These are phyloP conservation scores for Drosophila fungiperda DNA, from an alignment of 2,888 invertebrate species.

Conservation along the genomic window DNA sequence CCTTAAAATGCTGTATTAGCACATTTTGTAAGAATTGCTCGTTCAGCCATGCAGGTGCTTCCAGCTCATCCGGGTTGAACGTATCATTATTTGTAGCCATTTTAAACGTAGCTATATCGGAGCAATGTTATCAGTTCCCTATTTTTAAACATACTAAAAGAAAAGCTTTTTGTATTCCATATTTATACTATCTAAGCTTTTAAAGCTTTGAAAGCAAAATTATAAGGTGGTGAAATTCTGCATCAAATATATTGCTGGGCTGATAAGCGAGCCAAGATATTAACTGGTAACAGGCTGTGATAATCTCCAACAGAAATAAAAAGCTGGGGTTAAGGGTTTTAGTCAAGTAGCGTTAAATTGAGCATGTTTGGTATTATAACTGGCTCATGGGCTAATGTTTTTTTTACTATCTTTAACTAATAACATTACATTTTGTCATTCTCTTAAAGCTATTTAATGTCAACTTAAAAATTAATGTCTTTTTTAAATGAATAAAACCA, in stretches of 20 bases:
- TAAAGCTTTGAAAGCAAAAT: conserved; percentile 3
- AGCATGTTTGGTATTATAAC: neutral
- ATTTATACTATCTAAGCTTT: conserved; percentile 20
- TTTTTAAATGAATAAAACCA: neutral
- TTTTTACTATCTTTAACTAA: too few species aligned
- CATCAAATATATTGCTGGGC: neutral
- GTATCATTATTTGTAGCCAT: conserved; percentile 23
- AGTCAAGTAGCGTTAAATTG: neutral
- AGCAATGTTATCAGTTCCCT: neutral
- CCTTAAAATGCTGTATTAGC: conserved; percentile 6
- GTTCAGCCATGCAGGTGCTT: conserved; percentile 34
- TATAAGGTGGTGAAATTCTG: conserved; percentile 3
- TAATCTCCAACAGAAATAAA: neutral
- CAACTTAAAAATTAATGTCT: neutral
- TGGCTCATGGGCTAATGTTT: too few species aligned
- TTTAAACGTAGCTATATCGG: neutral
- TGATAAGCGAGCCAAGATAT: conserved; percentile 12
- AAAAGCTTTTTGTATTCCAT: neutral
- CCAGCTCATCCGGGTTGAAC: conserved; percentile 36
- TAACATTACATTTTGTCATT: too few species aligned
- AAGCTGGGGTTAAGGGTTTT: neutral
- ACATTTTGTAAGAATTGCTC: conserved; percentile 23
- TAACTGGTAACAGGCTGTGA: neutral
- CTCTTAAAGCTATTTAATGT: neutral
- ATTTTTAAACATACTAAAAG: conserved; percentile 16